These are phyloP conservation scores for Xylocopa sonorina DNA, from an alignment of 1,140 invertebrate species.

Conservation along the genomic window DNA sequence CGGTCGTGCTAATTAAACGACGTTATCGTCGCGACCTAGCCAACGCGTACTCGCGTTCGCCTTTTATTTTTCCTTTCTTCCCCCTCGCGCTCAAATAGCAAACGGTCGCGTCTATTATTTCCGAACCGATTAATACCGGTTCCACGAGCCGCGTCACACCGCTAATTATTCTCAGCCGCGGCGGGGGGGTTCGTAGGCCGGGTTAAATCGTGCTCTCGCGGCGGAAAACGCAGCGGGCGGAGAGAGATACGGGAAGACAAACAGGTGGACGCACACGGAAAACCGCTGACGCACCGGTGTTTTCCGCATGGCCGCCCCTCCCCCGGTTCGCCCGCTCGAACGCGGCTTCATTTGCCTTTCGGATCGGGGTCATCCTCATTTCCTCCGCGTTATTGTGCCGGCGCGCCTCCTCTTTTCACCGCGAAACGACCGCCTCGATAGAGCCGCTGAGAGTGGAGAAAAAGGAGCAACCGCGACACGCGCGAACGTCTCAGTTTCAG, in stretches of 20 bases:
- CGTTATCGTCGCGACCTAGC: constrained; percentile 20
- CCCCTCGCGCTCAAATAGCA: neutral
- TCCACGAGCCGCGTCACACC: constrained; percentile 22
- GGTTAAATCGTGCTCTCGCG: constrained; percentile 53
- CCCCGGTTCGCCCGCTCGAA: neutral
- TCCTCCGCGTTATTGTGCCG: constrained; percentile 28
- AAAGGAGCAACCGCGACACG: constrained; percentile 19
- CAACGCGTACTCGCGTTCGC: too few species aligned
- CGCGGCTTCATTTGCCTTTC: constrained; percentile 50
- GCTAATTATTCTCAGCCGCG: constrained; percentile 61
- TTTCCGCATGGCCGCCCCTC: constrained; percentile 58
- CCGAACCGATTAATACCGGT: constrained; percentile 47
- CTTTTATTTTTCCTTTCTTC: too few species aligned
- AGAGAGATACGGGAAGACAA: constrained; percentile 56
- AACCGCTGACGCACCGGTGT: constrained; percentile 62
- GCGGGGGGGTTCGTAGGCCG: constrained; percentile 7
- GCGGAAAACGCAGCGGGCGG: constrained; percentile 44
- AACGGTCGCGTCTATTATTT: constrained; percentile 26
- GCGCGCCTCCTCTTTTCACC: constrained; percentile 1
- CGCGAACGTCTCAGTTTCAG: too few species aligned
- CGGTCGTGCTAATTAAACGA: constrained; percentile 24
- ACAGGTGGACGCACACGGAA: too few species aligned
- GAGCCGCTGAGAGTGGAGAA: neutral
- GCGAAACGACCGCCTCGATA: constrained; percentile 12
- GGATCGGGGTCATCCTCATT: constrained; percentile 35